Base-by-base conservation (phyloP, 2,113 vertebrate species). In the Carassius auratus region DNA sequence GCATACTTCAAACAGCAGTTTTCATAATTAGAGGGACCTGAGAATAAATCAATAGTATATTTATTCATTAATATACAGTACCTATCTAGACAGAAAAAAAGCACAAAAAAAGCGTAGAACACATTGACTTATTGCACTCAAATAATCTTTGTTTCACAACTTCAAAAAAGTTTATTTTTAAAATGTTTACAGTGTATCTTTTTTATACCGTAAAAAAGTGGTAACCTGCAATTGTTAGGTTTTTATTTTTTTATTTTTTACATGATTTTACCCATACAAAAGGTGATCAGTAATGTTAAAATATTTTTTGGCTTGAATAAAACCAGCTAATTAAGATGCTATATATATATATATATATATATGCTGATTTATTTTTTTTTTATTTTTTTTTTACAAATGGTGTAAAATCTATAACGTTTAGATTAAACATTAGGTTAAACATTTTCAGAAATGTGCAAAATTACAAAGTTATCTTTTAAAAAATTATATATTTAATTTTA, bases 1-100 rank as follows among this genome's bases (percentile, higher is more conserved):
- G 0, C 0, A 0, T 92, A 81, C 30, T 80, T 89, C 0, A 95
- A 87, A 85, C 95, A 95, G 90, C 95, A 95, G 89, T 93, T 92
- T 21, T 93, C 92, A 17, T 85, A 95, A 38, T 5, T 38, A 3
- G 5, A 4, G 38, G 38, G 5, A 38, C 94, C 95, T 95, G 79
- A 38, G 0, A 42, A 26, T 1, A 85, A 66, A 68, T 38, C 14
- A 57, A 8, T 45, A 23, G 9, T 1, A 26, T 5, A 10, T 74
- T 38, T 8, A 36, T 21, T 83, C 10, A 42, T 17, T 57, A 3
- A 68, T 68, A 5, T 42, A 8, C 38, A 30, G 30, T 30, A 30
- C 30, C 38, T 42, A 42, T 6, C 38, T 42, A 42, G 6, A 42
- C 42, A 9, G 42, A 45, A 45, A 10, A 45, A 48, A 48, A 38